Evolutionary conservation across 2,888 invertebrate species (phyloP).

Genomic region (Cerceris rybyensis): DNA sequence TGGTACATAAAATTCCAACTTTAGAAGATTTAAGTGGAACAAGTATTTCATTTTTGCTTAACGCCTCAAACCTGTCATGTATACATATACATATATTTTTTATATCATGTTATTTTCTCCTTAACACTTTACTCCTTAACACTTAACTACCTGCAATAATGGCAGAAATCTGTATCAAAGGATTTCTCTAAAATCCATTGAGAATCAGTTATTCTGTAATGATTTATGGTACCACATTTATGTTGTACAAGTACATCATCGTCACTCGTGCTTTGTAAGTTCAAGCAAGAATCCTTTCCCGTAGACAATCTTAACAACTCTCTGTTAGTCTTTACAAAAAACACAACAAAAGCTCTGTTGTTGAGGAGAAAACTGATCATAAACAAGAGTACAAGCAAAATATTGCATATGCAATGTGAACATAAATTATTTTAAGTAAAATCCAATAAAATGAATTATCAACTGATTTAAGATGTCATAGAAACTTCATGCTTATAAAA

Average conservation of each 20-base stretch:
- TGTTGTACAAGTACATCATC: constrained; percentile 88
- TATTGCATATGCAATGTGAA: neutral
- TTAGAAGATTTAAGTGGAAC: constrained; percentile 87
- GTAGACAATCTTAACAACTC: constrained; percentile 80
- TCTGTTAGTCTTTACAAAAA: constrained; percentile 86
- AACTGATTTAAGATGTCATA: neutral
- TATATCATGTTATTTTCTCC: neutral
- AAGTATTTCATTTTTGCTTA: constrained; percentile 85
- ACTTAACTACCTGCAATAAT: constrained; percentile 89
- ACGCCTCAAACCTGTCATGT: constrained; percentile 76
- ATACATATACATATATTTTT: no score
- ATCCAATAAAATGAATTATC: neutral
- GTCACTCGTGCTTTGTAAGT: constrained; percentile 84
- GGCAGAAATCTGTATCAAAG: constrained; percentile 86
- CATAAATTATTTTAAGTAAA: neutral
- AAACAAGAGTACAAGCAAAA: neutral
- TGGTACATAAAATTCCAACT: constrained; percentile 83
- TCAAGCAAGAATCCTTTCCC: constrained; percentile 86
- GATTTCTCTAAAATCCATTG: constrained; percentile 83
- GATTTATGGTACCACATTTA: constrained; percentile 87
- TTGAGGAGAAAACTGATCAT: neutral
- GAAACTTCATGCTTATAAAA: neutral
- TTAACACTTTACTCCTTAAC: neutral
- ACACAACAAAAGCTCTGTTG: constrained; percentile 6
- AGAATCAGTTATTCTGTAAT: constrained; percentile 86